Evolutionary conservation across 2,113 vertebrate species (phyloP).

Genomic region (Limanda limanda): DNA sequence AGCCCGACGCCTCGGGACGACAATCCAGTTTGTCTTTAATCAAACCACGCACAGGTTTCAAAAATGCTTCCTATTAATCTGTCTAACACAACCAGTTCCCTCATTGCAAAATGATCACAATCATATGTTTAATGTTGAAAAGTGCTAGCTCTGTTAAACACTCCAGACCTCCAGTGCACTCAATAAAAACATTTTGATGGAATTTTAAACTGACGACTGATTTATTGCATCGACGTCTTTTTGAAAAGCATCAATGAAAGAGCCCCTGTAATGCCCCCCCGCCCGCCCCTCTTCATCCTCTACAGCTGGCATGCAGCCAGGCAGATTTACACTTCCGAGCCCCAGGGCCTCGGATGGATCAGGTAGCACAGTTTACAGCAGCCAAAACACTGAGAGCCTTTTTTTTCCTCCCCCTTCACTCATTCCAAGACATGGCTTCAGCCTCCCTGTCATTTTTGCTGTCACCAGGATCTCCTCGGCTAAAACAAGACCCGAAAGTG

Average conservation of each 20-base stretch:
- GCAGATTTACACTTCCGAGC: slow-evolving; percentile 83
- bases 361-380: slow-evolving; percentile 73
- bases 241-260: slow-evolving; percentile 64
- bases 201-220: slow-evolving; percentile 11
- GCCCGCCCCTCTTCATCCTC: slow-evolving; percentile 31
- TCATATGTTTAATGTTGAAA: too few relatives aligned
- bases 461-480: slow-evolving; percentile 50
- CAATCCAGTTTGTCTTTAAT: slow-evolving; percentile 40
- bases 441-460: slow-evolving; percentile 44
- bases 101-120: neutral
- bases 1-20: slow-evolving; percentile 23
- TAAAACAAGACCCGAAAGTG: slow-evolving; percentile 20
- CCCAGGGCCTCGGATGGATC: slow-evolving; percentile 71
- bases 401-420: slow-evolving; percentile 9
- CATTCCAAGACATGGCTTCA: slow-evolving; percentile 40
- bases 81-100: neutral
- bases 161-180: neutral
- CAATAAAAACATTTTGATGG: neutral
- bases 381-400: slow-evolving; percentile 62
- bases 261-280: neutral
- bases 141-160: too few relatives aligned
- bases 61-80: slow-evolving; percentile 26
- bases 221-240: slow-evolving; percentile 41
- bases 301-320: slow-evolving; percentile 75
- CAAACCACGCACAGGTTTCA: slow-evolving; percentile 3